Evolutionary conservation across 2,797 vertebrate genomes (phyloP), one percentile per base, ranked within the genome.

Genomic region (Danio kyathit): DNA sequence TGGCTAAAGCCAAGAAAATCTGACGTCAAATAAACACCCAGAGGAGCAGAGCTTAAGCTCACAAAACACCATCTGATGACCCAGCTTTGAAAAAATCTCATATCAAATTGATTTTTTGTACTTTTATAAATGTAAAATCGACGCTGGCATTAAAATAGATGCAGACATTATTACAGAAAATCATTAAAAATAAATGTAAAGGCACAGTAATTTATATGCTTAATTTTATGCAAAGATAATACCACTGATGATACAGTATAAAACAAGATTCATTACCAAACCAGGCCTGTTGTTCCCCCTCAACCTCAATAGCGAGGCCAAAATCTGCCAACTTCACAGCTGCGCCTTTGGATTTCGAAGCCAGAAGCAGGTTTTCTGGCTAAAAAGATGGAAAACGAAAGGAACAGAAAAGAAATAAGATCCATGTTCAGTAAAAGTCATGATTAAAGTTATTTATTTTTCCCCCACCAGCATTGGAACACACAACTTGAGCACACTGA

Each of bases 211-310:
- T 67, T 49, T 7, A 48, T 19, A 13, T 66, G 2, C 17, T 19
- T 19, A 46, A 8, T 13, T 21, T 48, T 65, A 65, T 7, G 0
- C 44, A 9, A 65, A 65, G 11, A 65, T 4, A 66, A 4, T 21
- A 51, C 41, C 48, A 38, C 7, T 70, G 38, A 2, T 71, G 17
- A 46, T 29, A 29, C 29, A 29, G 3, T 7, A 49, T 41, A 9
- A 52, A 48, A 43, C 17, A 57, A 6, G 5, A 54, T 63, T 38
- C 73, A 91, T 96, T 90, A 98, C 97, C 97, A 5, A 99, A 99
- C 97, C 97, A 99, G 0, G 97, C 97, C 90, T 99, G 97, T 89
- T 99, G 97, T 40, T 99, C 97, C 8, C 97, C 97, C 84, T 99
- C 97, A 89, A 99, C 97, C 88, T 99, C 97, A 0, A 99, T 99